Evolutionary conservation across 2,888 invertebrate genomes (phyloP).

Genomic region (Heliconius ismenius): DNA sequence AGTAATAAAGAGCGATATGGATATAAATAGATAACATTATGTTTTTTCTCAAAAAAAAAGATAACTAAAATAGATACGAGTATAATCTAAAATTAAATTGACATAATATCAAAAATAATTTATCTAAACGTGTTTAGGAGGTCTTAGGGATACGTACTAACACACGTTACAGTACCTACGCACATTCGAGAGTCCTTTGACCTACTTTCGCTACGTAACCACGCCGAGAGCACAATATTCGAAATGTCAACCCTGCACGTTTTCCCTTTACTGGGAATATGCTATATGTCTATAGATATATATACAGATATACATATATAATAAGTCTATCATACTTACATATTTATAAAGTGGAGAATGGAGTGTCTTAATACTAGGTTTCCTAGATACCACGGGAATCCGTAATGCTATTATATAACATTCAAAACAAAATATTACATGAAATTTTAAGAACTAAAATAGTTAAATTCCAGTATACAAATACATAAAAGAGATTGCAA

Average conservation of each 20-base stretch:
- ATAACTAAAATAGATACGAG: too few relatives aligned
- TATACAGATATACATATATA: not conserved
- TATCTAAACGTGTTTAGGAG: not conserved
- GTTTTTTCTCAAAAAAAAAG: too few relatives aligned
- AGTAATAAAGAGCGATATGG: too few relatives aligned
- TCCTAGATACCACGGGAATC: too few relatives aligned
- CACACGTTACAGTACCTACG: not conserved
- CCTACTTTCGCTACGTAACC: slow-evolving; percentile 9
- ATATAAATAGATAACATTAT: too few relatives aligned
- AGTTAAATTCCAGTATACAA: not conserved
- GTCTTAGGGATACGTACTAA: not conserved
- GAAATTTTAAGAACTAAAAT: too few relatives aligned
- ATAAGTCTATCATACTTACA: not conserved
- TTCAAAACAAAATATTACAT: too few relatives aligned
- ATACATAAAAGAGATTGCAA: not conserved
- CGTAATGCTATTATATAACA: too few relatives aligned
- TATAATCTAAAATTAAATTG: too few relatives aligned
- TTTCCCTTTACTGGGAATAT: not conserved
- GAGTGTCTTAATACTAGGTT: too few relatives aligned
- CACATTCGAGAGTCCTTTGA: slow-evolving; percentile 10
- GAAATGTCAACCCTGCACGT: slow-evolving; percentile 10
- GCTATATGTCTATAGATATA: not conserved
- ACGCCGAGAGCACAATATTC: not conserved
- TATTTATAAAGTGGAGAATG: too few relatives aligned
- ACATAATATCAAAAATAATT: not conserved